Base-by-base conservation (phyloP, 2,113 vertebrate species). In the Heliornis fulica region DNA sequence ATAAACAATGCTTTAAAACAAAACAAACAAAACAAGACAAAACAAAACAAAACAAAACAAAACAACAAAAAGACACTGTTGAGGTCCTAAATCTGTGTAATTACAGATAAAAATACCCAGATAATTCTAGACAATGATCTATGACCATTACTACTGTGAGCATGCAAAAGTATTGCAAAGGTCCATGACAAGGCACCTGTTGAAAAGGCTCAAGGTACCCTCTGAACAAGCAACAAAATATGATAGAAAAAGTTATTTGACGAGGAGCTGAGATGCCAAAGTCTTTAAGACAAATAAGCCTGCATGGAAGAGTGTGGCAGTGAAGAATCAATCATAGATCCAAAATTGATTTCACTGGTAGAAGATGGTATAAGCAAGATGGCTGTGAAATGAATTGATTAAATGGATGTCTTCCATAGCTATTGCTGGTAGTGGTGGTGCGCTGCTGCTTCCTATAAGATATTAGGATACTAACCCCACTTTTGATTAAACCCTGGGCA, bases 1-100 rank as follows among this genome's bases (percentile, higher is more conserved):
- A 16, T 50, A 41, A 70, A 19, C 2, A 66, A 50, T 1, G 0
- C 0, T 64, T 69, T 43, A 43, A 3, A 2, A 43, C 2, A 10
- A 3, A 23, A 8, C 9, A 16, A 7, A 41, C 18, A 43, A 23
- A 2, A 4, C 9, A 46, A 45, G 10, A n/a, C n/a, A n/a, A n/a
- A n/a, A n/a, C n/a, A n/a, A n/a, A 12, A 10, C 20, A 45, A 51
- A 36, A 20, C 48, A 34, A 4, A 12, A 10, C 20, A 45, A 51
- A 36, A 20, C 48, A 34, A 4, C 2, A 68, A 19, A 68, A 50
- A 40, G 9, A 1, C 7, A 31, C 31, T 85, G 15, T n/a, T 11
- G 28, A 77, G 57, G 12, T 65, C 11, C 9, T 69, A 72, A n/a
- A 56, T 56, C n/a, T 64, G 5, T 86, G 11, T 14, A 83, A 60